A percentile compares a stretch with the other conserved stretches of the same genome.
Conservation (phyloP, 2,888 invertebrate species). For the Dastarcus helophoroides region DNA sequence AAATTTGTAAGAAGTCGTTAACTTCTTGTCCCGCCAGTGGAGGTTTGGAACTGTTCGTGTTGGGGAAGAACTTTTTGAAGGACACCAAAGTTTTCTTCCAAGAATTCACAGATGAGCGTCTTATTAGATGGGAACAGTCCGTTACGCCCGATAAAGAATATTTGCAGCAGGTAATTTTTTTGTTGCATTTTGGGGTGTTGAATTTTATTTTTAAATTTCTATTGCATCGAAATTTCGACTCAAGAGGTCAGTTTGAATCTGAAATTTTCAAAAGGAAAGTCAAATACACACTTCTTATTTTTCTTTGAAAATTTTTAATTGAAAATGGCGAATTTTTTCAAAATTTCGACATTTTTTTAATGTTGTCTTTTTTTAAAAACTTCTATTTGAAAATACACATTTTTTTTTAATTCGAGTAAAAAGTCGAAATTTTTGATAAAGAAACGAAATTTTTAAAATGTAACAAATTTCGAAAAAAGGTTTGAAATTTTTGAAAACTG, state of each 20-base stretch:
- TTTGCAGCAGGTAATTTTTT: constrained; percentile 60
- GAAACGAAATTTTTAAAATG: no score
- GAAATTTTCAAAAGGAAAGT: constrained; percentile 1
- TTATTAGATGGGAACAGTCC: constrained; percentile 64
- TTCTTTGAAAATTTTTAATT: constrained; percentile 1
- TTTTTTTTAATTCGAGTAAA: no score
- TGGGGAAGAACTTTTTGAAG: constrained; percentile 87
- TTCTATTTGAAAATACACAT: no score
- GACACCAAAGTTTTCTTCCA: constrained; percentile 78
- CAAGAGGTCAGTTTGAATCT: background rate
- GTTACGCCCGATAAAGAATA: constrained; percentile 83
- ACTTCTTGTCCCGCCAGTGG: constrained; percentile 69
- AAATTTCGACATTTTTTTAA: no score
- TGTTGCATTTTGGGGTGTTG: constrained; percentile 7
- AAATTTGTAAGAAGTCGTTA: constrained; percentile 81
- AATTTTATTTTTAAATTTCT: background rate
- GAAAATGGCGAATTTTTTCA: no score
- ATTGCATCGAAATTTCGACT: background rate
- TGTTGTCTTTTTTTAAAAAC: no score
- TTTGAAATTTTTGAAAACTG: no score
- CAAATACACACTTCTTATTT: background rate
- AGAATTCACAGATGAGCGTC: constrained; percentile 41
- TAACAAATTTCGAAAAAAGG: no score
- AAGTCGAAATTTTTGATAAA: no score
- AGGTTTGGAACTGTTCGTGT: constrained; percentile 73